A percentile compares a stretch with the other conserved stretches of the same genome.
These are phyloP conservation scores for Malacosoma neustria DNA, from an alignment of 2,888 invertebrate species.

Conservation along the genomic window DNA sequence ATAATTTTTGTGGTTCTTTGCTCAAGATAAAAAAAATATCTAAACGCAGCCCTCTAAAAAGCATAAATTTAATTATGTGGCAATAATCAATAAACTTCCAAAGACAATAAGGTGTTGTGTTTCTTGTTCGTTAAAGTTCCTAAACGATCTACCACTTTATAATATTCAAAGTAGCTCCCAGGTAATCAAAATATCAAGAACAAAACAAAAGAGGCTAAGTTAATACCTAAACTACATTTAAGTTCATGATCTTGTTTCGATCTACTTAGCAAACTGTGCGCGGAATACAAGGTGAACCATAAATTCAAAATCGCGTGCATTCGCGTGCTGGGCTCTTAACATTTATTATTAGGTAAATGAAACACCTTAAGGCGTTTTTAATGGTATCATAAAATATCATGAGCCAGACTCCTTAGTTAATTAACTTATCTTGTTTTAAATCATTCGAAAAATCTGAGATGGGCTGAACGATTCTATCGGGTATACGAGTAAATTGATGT, in stretches of 20 bases:
- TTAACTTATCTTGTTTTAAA: constrained; percentile 40
- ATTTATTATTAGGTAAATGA: constrained; percentile 33
- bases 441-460: constrained; percentile 32
- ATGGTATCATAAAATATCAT: constrained; percentile 2
- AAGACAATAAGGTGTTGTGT: too few species aligned
- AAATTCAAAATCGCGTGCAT: constrained; percentile 25
- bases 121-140: too few species aligned
- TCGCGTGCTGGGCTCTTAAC: constrained; percentile 9
- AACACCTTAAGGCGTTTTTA: constrained; percentile 37
- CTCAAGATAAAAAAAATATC: too few species aligned
- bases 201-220: constrained; percentile 33
- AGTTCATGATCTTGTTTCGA: constrained; percentile 49
- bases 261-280: constrained; percentile 32
- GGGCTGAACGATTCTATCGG: constrained; percentile 44
- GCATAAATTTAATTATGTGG: too few species aligned
- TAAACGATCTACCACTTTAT: constrained; percentile 12
- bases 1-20: too few species aligned
- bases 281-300: too few species aligned
- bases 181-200: constrained; percentile 27
- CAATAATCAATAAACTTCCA: too few species aligned
- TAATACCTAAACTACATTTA: constrained; percentile 43
- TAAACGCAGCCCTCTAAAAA: too few species aligned
- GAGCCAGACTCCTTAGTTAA: constrained; percentile 27
- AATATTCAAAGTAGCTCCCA: constrained; percentile 18
- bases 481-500: constrained; percentile 51